These are phyloP conservation scores for Creontiades dilutus DNA, from an alignment of 2,888 invertebrate genomes.

Conservation along the genomic window DNA sequence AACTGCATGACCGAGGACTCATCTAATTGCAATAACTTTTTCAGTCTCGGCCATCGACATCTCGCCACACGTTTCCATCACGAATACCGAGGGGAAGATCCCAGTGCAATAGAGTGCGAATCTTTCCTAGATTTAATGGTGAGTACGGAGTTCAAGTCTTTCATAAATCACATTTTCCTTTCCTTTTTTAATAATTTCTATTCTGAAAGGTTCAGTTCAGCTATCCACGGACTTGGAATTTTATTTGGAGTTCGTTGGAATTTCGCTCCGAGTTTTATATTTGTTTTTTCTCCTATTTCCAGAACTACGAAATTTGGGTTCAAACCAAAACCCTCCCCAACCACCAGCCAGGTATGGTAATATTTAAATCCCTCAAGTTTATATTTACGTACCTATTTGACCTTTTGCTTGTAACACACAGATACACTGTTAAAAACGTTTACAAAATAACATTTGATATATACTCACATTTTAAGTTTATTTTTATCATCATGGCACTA, in stretches of 20 bases:
- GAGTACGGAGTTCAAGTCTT: not conserved
- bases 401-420: too few species aligned
- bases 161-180: not conserved
- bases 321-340: not conserved
- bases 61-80: slow-evolving; percentile 40
- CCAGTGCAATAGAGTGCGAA: slow-evolving; percentile 38
- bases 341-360: slow-evolving; percentile 33
- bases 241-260: too few species aligned
- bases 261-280: too few species aligned
- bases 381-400: too few species aligned
- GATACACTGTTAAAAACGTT: too few species aligned
- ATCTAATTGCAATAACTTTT: not conserved
- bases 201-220: too few species aligned
- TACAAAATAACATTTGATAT: too few species aligned
- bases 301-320: slow-evolving; percentile 22
- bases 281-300: not conserved
- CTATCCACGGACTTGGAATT: too few species aligned
- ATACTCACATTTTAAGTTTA: too few species aligned
- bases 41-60: slow-evolving; percentile 45
- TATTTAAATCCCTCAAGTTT: too few species aligned
- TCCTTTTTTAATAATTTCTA: not conserved
- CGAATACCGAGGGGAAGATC: slow-evolving; percentile 40
- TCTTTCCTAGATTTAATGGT: slow-evolving; percentile 47
- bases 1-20: not conserved
- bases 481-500: too few species aligned